Percentiles rank a stretch among this genome's conserved stretches.
Conservation (phyloP, 1,140 invertebrate genomes). For the Copidosoma floridanum region DNA sequence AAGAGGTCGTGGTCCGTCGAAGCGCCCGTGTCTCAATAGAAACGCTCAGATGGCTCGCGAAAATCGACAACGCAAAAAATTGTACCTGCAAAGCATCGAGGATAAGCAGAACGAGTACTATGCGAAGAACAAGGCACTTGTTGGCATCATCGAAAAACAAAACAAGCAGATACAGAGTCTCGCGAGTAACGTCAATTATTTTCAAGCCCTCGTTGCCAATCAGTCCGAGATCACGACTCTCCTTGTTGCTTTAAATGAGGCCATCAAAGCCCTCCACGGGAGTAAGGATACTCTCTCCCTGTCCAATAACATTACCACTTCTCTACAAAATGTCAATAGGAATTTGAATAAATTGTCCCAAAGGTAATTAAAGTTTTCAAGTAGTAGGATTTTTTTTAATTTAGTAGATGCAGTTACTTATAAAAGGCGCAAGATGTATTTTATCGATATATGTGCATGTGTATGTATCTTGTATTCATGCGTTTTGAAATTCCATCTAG, state of each 20-base stretch:
- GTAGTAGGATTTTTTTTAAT: too few species aligned
- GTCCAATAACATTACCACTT: too few species aligned
- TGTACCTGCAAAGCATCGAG: slow-evolving; percentile 59
- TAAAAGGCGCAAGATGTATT: too few species aligned
- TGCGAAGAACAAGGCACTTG: slow-evolving; percentile 54
- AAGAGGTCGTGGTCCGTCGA: slow-evolving; percentile 43
- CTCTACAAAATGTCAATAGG: too few species aligned
- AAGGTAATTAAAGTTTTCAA: too few species aligned
- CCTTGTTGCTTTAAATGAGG: slow-evolving; percentile 51
- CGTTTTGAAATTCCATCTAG: too few species aligned
- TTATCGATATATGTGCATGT: too few species aligned
- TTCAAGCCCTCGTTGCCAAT: slow-evolving; percentile 58
- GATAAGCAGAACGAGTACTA: slow-evolving; percentile 51
- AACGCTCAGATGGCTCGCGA: slow-evolving; percentile 63
- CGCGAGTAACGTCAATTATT: slow-evolving; percentile 55
- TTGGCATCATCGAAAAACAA: slow-evolving; percentile 53
- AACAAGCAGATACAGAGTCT: slow-evolving; percentile 51
- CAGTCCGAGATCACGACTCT: slow-evolving; percentile 53
- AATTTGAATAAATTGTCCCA: too few species aligned
- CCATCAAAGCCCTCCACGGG: slow-evolving; percentile 25
- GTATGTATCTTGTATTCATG: too few species aligned
- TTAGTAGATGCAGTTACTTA: too few species aligned
- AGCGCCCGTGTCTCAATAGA: slow-evolving; percentile 46
- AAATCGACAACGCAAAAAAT: slow-evolving; percentile 61
- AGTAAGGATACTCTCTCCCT: not conserved